Base-by-base conservation (phyloP, 2,113 vertebrate genomes). In the Chloebia gouldiae region DNA sequence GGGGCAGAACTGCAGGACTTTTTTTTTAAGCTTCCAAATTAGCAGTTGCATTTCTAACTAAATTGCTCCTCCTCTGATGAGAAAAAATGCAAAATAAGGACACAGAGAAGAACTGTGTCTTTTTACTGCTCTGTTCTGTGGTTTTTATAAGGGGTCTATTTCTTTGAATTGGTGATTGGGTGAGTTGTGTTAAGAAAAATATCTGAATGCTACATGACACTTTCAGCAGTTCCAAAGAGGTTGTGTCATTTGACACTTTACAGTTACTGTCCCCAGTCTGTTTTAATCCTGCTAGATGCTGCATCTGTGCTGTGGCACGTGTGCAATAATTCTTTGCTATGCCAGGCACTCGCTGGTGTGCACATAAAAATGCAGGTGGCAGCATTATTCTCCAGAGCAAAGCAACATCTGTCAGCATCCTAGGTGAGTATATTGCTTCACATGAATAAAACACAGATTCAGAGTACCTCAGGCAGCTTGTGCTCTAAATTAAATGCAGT, bases 291-390 rank as follows among this genome's bases (percentile, higher is more conserved):
- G 57, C 63, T 50, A 54, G 24, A 39, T 70, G 63, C 59, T 73
- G 75, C 66, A 63, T 63, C 80, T 37, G 15, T 50, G 60, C 21
- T 45, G 54, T 57, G 57, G 78, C 39, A 61, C 2, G 2, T 61
- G 86, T 30, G 61, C 45, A 47, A 0, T 57, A 59, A 45, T 81
- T 87, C 61, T 72, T 72, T 49, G 75, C 6, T 9, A 59, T 69
- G 91, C 57, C 63, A 30, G n/a, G 75, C 40, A 28, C 70, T 83
- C 1, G 0, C 84, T 70, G 50, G 15, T 44, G 50, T 57, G 30
- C 10, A 14, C 60, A 81, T 92, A 51, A 68, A 93, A 88, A 94
- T 59, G 92, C 77, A 91, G 83, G 83, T 94, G 86, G 91, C 79
- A 86, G 71, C 54, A 39, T 63, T 63, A 70, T 75, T 82, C 85